phyloP scores from a whole-genome alignment of 2,113 vertebrate genomes.

The Ptyas mucosa region DNA sequence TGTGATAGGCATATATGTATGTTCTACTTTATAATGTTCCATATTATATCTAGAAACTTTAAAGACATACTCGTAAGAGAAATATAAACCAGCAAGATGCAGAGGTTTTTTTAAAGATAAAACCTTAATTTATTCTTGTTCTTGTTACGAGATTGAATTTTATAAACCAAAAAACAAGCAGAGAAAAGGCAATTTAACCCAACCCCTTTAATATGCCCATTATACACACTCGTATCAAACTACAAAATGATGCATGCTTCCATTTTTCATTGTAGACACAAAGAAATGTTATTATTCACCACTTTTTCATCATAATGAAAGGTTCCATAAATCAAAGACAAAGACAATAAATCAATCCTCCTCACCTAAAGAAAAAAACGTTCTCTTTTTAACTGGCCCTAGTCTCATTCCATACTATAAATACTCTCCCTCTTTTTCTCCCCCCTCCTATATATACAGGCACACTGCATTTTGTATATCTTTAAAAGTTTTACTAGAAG shows the following conservation, averaged over 20 bases:
- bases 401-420: conserved; percentile 21
- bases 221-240: not conserved
- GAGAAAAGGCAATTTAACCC: not conserved
- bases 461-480: not conserved
- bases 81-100: not conserved
- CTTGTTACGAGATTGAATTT: conserved; percentile 25
- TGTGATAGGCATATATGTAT: not conserved
- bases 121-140: conserved; percentile 13
- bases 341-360: conserved; percentile 32
- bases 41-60: not conserved
- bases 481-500: not conserved
- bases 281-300: conserved; percentile 3
- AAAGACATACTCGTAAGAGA: not conserved
- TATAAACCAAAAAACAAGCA: conserved; percentile 38
- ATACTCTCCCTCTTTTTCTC: not conserved
- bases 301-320: conserved; percentile 34
- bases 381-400: conserved; percentile 27
- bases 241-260: conserved; percentile 19
- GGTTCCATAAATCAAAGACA: conserved; percentile 32
- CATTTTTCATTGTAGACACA: not conserved
- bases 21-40: not conserved
- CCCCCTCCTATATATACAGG: not conserved
- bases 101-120: not conserved
- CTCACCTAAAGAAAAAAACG: conserved; percentile 24
- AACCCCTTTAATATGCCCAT: not conserved